A percentile compares a stretch with the other conserved stretches of the same genome.
Conservation (phyloP, 2,888 invertebrate species). For the Ichneumoninae sp. region DNA sequence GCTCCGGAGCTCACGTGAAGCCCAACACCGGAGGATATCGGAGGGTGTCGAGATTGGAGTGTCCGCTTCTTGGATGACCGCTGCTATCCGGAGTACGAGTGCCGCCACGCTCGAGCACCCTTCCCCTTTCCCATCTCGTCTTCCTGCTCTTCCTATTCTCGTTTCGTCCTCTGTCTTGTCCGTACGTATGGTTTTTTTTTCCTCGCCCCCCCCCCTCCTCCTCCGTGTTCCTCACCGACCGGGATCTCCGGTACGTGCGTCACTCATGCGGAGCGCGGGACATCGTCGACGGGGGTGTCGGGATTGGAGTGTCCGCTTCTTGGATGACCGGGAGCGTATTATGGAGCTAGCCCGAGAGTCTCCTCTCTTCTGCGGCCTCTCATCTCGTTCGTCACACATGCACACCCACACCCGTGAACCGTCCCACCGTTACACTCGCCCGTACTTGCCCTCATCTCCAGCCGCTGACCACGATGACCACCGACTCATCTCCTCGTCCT, state of each 20-base stretch:
- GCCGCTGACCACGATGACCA: conserved; percentile 48
- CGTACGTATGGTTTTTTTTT: conserved; percentile 59
- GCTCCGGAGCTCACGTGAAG: conserved; percentile 70
- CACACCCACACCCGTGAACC: conserved; percentile 30
- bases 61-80: conserved; percentile 82
- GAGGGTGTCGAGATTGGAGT: conserved; percentile 82
- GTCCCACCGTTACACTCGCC: not conserved
- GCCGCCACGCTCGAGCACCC: conserved; percentile 54
- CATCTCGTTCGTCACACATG: conserved; percentile 58
- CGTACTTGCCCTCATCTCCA: conserved; percentile 58
- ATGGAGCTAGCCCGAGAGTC: conserved; percentile 58
- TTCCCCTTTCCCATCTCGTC: conserved; percentile 54
- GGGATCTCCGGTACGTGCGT: conserved; percentile 65
- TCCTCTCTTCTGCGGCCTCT: conserved; percentile 63
- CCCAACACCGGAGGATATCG: conserved; percentile 65
- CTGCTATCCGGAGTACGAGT: conserved; percentile 66
- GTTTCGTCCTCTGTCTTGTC: conserved; percentile 50
- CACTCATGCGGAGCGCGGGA: conserved; percentile 57
- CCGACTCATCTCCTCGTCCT: conserved; percentile 44
- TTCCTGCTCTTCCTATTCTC: conserved; percentile 58
- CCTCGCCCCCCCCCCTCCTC: conserved; percentile 49
- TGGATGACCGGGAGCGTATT: conserved; percentile 74
- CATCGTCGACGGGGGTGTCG: conserved; percentile 74
- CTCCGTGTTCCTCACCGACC: conserved; percentile 38
- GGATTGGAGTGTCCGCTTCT: conserved; percentile 84